Evolutionary conservation across 2,888 invertebrate species (phyloP), one percentile per base, ranked within the genome.

Genomic region (Agriopis marginaria): DNA sequence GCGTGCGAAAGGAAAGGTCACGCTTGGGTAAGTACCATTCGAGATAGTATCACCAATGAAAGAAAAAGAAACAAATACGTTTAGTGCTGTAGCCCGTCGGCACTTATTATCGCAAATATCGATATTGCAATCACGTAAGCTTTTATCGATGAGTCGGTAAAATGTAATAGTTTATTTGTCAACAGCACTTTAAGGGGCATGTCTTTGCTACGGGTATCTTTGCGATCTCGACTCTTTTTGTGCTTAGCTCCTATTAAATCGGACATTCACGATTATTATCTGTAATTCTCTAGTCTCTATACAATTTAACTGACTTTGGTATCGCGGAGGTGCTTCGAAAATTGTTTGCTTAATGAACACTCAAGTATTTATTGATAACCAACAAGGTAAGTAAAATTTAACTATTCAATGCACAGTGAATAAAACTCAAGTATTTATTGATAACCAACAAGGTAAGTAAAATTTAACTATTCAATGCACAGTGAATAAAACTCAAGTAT

Each of bases 111-210:
- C 72, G 75, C 66, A 66, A 69, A 72, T 75, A 77, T 79, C 78
- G 73, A 74, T 61, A 76, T 76, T 73, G 73, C 76, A 70, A 76
- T 77, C 77, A 75, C 72, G 77, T 78, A 78, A 77, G 75, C 75
- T 73, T 77, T 62, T 66, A 66, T 66, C 65, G 65, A 70, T 70
- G 62, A 51, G 62, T 66, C 69, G 69, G 58, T 66, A 70, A 69
- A 65, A 70, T 66, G 53, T 70, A 66, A 59, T 63, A 66, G 66
- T 70, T 66, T 70, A 70, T 70, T 69, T 69, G 69, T 69, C 69
- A 65, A 68, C 68, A 65, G 61, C 61, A 69, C 63, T 70, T 63
- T 70, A 63, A 70, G 49, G 58, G 53, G 59, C 68, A 63, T 66
- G 66, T 64, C 66, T 70, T 68, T 68, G 63, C 70, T 70, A 63